Base-by-base conservation (phyloP, 2,797 vertebrate genomes). In the Novumbra hubbsi region DNA sequence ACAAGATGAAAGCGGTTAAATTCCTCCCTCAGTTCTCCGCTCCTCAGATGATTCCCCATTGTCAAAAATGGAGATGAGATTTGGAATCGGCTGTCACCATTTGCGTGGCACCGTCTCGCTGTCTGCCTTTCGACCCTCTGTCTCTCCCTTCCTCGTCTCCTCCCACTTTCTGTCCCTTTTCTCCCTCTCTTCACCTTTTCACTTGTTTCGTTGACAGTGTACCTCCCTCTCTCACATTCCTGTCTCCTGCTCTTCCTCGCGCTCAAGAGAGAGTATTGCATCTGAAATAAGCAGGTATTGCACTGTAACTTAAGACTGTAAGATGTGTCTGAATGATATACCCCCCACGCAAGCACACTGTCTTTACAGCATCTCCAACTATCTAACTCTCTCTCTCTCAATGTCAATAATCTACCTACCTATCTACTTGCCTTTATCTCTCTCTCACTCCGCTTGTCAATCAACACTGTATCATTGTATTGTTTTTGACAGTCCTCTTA, bases 51-150 rank as follows among this genome's bases (percentile, higher is more conserved):
- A 87, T 90, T 91, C 88, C 92, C 92, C 89, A 92, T 92, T 93
- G 92, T 94, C 92, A 94, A 92, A 93, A 92, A 92, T 93, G 92
- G 89, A 93, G 92, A 93, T 92, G 90, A 91, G 92, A 86, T 92
- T 92, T 92, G 84, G 90, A 85, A 90, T 90, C 14, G 88, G 88
- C 92, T 94, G 93, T 93, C 93, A 93, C 79, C 86, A 89, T 83
- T 82, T 82, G 79, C 80, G 80, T 86, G 83, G 89, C 88, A 84
- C 85, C 69, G 78, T 88, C 86, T 89, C 82, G 74, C 76, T 75
- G 73, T 62, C 52, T 79, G 28, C 38, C 79, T 74, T 72, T 28
- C 34, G 5, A 38, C 7, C 11, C 30, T 55, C 8, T 50, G n/a
- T 66, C 72, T 24, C 45, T 17, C 19, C 62, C 65, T 73, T 73